phyloP scores from a whole-genome alignment of 1,140 invertebrate genomes.

The Dendroctonus ponderosae region DNA sequence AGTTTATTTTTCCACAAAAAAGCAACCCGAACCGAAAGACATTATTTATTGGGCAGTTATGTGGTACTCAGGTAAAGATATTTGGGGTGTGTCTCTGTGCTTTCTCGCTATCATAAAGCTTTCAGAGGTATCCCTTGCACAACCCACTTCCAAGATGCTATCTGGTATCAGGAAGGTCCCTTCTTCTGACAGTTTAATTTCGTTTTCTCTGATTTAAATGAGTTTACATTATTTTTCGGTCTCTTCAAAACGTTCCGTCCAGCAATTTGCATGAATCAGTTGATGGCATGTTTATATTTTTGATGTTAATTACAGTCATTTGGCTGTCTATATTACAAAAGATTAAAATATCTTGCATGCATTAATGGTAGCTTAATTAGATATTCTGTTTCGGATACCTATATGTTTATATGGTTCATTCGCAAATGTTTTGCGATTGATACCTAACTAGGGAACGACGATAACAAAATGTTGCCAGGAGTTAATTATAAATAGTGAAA shows the following conservation, averaged over 20 bases:
- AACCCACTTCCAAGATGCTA: slow-evolving; percentile 18
- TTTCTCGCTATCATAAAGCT: slow-evolving; percentile 20
- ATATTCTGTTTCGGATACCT: too few relatives aligned
- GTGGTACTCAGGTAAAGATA: slow-evolving; percentile 18
- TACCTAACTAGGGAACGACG: too few relatives aligned
- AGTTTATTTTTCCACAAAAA: slow-evolving; percentile 4
- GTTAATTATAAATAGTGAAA: too few relatives aligned
- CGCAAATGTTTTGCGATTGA: too few relatives aligned
- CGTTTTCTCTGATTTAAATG: slow-evolving; percentile 22
- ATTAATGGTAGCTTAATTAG: not conserved
- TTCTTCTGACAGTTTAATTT: slow-evolving; percentile 25
- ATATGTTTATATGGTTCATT: too few relatives aligned
- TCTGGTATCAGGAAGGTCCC: slow-evolving; percentile 20
- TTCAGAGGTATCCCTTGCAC: slow-evolving; percentile 16
- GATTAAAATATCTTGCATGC: not conserved
- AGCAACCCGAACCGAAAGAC: not conserved
- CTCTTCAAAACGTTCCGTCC: slow-evolving; percentile 6
- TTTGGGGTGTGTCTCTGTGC: slow-evolving; percentile 10
- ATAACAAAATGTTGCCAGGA: too few relatives aligned
- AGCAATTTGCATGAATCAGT: slow-evolving; percentile 3
- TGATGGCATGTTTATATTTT: not conserved
- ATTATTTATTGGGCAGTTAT: slow-evolving; percentile 15
- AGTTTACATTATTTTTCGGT: slow-evolving; percentile 6
- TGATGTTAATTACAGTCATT: too few relatives aligned
- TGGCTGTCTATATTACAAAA: not conserved